Evolutionary conservation across 1,140 invertebrate genomes (phyloP).

Genomic region (Lamellibrachia luymesi): DNA sequence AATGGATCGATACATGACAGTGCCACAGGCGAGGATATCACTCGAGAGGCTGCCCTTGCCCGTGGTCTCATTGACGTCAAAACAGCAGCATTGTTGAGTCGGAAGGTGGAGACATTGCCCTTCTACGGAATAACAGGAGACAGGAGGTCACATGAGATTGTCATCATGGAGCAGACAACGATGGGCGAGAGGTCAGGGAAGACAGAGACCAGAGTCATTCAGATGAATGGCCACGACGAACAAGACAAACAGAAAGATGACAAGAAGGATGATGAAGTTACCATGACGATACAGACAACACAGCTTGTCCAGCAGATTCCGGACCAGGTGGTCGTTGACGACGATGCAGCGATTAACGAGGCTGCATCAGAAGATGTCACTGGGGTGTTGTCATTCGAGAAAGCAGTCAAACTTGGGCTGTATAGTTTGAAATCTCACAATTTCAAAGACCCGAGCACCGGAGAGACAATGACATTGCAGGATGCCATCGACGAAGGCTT

Average conservation of each 20-base stretch:
- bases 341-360: neutral
- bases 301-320: neutral
- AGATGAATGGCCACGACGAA: neutral
- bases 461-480: constrained; percentile 66
- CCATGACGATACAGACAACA: constrained; percentile 2
- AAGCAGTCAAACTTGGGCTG: constrained; percentile 67
- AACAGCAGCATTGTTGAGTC: constrained; percentile 18
- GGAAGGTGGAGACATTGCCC: constrained; percentile 10
- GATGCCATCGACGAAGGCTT: constrained; percentile 76
- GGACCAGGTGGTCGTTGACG: neutral
- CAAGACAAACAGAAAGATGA: neutral
- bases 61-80: constrained; percentile 25
- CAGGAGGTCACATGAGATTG: neutral
- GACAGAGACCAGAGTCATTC: neutral
- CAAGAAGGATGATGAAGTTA: neutral
- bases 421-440: constrained; percentile 72
- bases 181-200: neutral
- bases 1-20: constrained; percentile 17
- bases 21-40: constrained; percentile 23
- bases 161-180: neutral
- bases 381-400: constrained; percentile 35
- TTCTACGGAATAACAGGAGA: constrained; percentile 8
- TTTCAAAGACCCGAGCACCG: constrained; percentile 74
- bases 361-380: neutral
- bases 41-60: constrained; percentile 14